Evolutionary conservation across 2,888 invertebrate genomes (phyloP), one percentile per base, ranked within the genome.

Genomic region (Drosophila paranaensis): DNA sequence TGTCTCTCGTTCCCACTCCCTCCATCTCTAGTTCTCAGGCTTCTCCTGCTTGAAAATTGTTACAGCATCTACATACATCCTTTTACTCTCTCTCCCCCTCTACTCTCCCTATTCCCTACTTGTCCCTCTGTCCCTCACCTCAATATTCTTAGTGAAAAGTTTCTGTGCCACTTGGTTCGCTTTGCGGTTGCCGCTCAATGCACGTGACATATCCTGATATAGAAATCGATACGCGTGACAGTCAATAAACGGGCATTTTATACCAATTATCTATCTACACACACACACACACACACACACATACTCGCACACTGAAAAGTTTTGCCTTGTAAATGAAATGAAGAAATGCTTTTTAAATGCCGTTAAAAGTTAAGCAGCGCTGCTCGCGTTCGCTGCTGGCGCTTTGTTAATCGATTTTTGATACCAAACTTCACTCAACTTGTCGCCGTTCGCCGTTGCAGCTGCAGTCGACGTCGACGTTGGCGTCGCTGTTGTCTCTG

Each of bases 351-450:
- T 85, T 82, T 83, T 82, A 77, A 78, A 85, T 65, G 57, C 74
- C 78, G 71, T 77, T 77, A 77, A 81, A 77, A 79, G 66, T 74
- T 80, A 75, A 73, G 53, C 74, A 54, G 45, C 65, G 68, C 73
- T 64, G 67, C 42, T 56, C 25, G 54, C 68, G 46, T 61, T 58
- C 48, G 64, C 71, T 71, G 71, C 71, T 25, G 74, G 74, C 77
- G 66, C 66, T 80, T 84, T 85, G 85, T 88, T 88, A 86, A 88
- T 86, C 86, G 86, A 88, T 86, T 86, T 88, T 86, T 86, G 86
- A 88, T 86, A 74, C 71, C 70, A 63, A 78, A 68, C 79, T 68
- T 74, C 71, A 69, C 71, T 78, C 74, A 84, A 84, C 71, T 80
- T 82, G 75, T 78, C 83, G 72, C 70, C 68, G 57, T 39, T 53